Conservation (phyloP, 2,888 invertebrate species). For the Nomada fucata region DNA sequence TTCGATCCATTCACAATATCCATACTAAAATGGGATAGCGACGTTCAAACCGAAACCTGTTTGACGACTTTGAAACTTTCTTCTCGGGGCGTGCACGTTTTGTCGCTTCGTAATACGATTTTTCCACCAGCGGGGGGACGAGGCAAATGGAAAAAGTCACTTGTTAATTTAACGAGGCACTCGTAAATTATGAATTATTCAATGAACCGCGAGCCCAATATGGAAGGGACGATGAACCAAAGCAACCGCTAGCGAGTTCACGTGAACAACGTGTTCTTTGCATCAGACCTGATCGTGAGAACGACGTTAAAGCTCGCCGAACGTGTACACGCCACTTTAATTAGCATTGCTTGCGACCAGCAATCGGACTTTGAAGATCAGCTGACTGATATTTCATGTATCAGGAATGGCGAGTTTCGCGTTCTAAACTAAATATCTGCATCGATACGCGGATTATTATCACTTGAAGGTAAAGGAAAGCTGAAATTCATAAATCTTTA, state of each 20-base stretch:
- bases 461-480: background rate
- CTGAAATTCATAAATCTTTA: background rate
- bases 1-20: slow-evolving; percentile 48
- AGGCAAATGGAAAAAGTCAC: slow-evolving; percentile 40
- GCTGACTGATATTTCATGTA: background rate
- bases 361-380: slow-evolving; percentile 19
- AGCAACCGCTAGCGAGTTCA: slow-evolving; percentile 51
- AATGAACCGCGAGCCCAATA: slow-evolving; percentile 57
- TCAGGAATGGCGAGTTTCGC: background rate
- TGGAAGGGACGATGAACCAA: slow-evolving; percentile 55
- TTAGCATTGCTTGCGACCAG: slow-evolving; percentile 33
- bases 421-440: background rate
- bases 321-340: slow-evolving; percentile 28
- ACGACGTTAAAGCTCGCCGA: slow-evolving; percentile 29
- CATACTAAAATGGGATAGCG: slow-evolving; percentile 58
- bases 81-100: slow-evolving; percentile 52
- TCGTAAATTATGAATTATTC: slow-evolving; percentile 68
- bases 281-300: slow-evolving; percentile 47
- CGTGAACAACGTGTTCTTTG: slow-evolving; percentile 52
- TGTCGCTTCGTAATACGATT: slow-evolving; percentile 48
- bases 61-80: slow-evolving; percentile 55
- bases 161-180: slow-evolving; percentile 52
- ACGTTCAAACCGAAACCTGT: slow-evolving; percentile 55
- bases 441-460: background rate
- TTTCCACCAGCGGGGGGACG: slow-evolving; percentile 41